Evolutionary conservation across 2,797 vertebrate species (phyloP).

Genomic region (Malacoraja senta): DNA sequence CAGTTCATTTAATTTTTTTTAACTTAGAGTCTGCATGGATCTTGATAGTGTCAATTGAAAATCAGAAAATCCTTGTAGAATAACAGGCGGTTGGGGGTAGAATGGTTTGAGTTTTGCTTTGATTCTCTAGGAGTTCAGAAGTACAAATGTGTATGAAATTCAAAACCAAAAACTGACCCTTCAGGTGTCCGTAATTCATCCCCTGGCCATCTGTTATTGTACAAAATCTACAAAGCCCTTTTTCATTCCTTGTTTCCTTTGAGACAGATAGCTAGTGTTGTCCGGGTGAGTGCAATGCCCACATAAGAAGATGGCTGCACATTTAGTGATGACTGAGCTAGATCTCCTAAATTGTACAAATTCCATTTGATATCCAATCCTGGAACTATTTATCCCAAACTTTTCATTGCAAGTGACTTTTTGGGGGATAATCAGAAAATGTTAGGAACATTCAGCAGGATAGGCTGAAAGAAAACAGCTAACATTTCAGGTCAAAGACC

Average conservation of each 20-base stretch:
- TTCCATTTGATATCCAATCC: background rate
- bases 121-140: background rate
- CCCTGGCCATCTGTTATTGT: conserved; percentile 28
- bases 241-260: conserved; percentile 16
- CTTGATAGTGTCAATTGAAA: too few species aligned
- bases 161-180: conserved; percentile 8
- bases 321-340: background rate
- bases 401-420: background rate
- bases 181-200: conserved; percentile 28
- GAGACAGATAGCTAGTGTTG: background rate
- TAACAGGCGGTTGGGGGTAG: background rate
- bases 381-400: background rate
- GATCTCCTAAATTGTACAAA: background rate
- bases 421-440: too few species aligned
- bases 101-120: background rate
- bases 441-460: too few species aligned
- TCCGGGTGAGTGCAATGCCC: background rate
- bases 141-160: conserved; percentile 7
- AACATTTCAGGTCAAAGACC: too few species aligned
- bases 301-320: conserved; percentile 10
- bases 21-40: too few species aligned
- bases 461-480: too few species aligned
- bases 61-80: background rate
- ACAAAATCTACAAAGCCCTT: conserved; percentile 6
- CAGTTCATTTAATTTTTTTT: background rate